phyloP scores from a whole-genome alignment of 2,888 invertebrate species.

The Ectropis crepuscularia region DNA sequence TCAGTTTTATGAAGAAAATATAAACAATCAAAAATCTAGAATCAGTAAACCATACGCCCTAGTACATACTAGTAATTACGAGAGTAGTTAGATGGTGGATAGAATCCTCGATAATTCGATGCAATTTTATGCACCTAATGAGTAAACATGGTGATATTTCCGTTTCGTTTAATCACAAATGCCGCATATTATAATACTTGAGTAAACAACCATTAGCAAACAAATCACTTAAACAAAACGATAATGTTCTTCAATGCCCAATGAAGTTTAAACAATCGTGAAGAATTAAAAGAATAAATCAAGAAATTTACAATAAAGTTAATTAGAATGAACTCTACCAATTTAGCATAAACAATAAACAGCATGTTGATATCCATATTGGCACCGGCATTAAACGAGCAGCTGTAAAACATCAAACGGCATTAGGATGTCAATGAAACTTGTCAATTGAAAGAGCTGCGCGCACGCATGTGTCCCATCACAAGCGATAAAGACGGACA shows the following conservation, averaged over 20 bases:
- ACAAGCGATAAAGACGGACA: slow-evolving; percentile 63
- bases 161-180: too few species aligned
- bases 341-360: slow-evolving; percentile 16
- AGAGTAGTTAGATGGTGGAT: too few species aligned
- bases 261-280: neutral
- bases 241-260: neutral
- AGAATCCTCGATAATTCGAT: too few species aligned
- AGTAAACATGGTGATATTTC: too few species aligned
- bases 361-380: slow-evolving; percentile 30
- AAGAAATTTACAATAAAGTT: too few species aligned
- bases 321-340: neutral
- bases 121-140: too few species aligned
- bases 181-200: too few species aligned
- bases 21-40: too few species aligned
- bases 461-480: slow-evolving; percentile 46
- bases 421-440: slow-evolving; percentile 51
- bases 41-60: too few species aligned
- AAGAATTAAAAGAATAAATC: too few species aligned
- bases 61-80: too few species aligned
- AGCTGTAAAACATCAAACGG: slow-evolving; percentile 43
- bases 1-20: too few species aligned
- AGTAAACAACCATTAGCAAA: neutral
- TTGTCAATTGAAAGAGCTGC: slow-evolving; percentile 60
- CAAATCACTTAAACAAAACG: neutral
- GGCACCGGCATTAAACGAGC: slow-evolving; percentile 25